Evolutionary conservation across 2,888 invertebrate species (phyloP).

Genomic region (Cephus rjabovi): DNA sequence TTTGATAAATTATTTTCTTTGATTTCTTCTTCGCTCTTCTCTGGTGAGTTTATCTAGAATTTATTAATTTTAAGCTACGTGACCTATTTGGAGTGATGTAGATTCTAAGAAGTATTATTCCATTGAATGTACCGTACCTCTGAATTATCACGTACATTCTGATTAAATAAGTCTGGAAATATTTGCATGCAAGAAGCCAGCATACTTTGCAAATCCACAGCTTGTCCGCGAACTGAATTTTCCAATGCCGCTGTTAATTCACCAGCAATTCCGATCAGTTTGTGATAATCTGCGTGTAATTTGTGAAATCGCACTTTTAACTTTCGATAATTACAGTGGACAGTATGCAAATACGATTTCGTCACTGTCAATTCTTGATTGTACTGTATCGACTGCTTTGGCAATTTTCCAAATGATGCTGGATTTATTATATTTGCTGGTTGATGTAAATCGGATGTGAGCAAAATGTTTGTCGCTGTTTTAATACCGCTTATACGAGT

Average conservation of each 20-base stretch:
- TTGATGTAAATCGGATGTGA: constrained; percentile 32
- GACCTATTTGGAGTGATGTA: background rate
- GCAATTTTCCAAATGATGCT: constrained; percentile 12
- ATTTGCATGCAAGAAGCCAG: constrained; percentile 67
- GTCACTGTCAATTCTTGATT: constrained; percentile 45
- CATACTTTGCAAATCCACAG: constrained; percentile 67
- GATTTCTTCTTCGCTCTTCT: background rate
- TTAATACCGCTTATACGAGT: constrained; percentile 40
- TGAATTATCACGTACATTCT: constrained; percentile 48
- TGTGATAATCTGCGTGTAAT: constrained; percentile 65
- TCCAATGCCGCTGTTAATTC: constrained; percentile 73
- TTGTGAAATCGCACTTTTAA: constrained; percentile 61
- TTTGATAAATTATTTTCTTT: background rate
- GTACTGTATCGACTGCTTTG: constrained; percentile 23
- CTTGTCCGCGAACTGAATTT: constrained; percentile 69
- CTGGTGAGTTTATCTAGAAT: background rate
- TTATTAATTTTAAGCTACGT: background rate
- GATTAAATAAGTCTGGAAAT: constrained; percentile 68
- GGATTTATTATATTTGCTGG: constrained; percentile 32
- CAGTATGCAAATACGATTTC: constrained; percentile 47
- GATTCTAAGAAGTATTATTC: background rate
- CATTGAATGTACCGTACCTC: constrained; percentile 29
- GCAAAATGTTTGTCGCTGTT: constrained; percentile 30
- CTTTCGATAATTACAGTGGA: constrained; percentile 55
- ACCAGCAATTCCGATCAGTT: constrained; percentile 69